phyloP scores from a whole-genome alignment of 2,113 vertebrate species.

The Lampris incognitus region DNA sequence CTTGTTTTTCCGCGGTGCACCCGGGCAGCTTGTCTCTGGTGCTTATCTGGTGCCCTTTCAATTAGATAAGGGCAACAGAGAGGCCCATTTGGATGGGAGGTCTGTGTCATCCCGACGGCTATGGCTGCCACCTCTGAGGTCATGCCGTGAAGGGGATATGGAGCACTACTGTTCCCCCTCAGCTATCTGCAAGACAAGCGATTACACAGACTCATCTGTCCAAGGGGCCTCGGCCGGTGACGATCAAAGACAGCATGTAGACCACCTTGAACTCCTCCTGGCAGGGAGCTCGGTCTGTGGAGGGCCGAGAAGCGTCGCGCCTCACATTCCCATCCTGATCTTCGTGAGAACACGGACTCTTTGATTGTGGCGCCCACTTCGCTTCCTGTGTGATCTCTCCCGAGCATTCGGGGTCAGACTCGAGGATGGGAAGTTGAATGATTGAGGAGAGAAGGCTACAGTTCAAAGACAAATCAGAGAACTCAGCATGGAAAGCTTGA shows the following conservation, averaged over 20 bases:
- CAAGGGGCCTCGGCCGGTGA: conserved; percentile 55
- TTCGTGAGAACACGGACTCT: conserved; percentile 72
- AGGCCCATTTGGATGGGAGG: conserved; percentile 66
- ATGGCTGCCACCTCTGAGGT: conserved; percentile 71
- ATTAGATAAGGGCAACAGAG: conserved; percentile 80
- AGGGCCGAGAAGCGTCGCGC: conserved; percentile 51
- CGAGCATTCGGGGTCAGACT: conserved; percentile 58
- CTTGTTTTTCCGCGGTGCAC: conserved; percentile 56
- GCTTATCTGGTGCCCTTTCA: conserved; percentile 81
- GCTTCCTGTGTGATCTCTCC: conserved; percentile 43
- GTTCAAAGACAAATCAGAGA: conserved; percentile 41
- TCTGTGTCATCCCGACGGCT: conserved; percentile 64
- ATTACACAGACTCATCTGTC: conserved; percentile 71
- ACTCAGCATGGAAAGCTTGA: conserved; percentile 23
- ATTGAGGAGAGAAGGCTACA: conserved; percentile 26
- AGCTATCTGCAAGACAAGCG: conserved; percentile 70
- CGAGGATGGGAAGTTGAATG: conserved; percentile 42
- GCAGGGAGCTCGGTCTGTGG: conserved; percentile 52
- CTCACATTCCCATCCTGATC: conserved; percentile 67
- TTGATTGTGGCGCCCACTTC: conserved; percentile 49
- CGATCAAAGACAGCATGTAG: conserved; percentile 71
- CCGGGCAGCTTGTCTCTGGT: conserved; percentile 63
- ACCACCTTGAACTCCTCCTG: conserved; percentile 76
- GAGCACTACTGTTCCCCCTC: conserved; percentile 72
- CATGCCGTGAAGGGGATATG: conserved; percentile 75